A percentile compares a stretch with the other conserved stretches of the same genome.
Conservation (phyloP, 2,797 vertebrate genomes). For the Enteromius trimaculatus region DNA sequence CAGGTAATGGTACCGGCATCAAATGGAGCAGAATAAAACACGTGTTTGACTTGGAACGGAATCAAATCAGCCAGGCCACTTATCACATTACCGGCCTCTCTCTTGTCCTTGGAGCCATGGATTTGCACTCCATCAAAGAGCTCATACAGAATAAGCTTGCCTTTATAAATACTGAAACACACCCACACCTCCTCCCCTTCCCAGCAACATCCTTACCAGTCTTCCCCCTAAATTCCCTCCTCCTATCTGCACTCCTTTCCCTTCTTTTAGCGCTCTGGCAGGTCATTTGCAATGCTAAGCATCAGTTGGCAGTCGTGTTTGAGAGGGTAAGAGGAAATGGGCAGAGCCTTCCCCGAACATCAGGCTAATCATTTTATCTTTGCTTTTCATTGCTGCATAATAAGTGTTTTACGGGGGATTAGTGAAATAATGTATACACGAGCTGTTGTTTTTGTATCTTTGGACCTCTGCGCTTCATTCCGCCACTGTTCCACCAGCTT, state of each 20-base stretch:
- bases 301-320: constrained; percentile 69
- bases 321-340: constrained; percentile 44
- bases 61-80: constrained; percentile 69
- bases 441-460: constrained; percentile 57
- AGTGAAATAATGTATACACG: constrained; percentile 69
- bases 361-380: constrained; percentile 72
- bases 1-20: constrained; percentile 45
- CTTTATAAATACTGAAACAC: constrained; percentile 68
- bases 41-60: constrained; percentile 61
- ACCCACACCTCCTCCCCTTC: constrained; percentile 44
- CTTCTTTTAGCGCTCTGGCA: constrained; percentile 63
- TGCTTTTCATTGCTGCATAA: constrained; percentile 68
- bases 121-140: constrained; percentile 67
- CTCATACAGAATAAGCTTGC: constrained; percentile 61
- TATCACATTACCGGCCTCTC: constrained; percentile 64
- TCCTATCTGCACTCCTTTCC: constrained; percentile 26
- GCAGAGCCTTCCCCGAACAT: constrained; percentile 59
- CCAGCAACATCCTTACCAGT: constrained; percentile 41
- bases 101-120: constrained; percentile 68
- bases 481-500: constrained; percentile 63
- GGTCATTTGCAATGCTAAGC: constrained; percentile 72
- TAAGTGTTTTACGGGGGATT: constrained; percentile 73
- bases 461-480: constrained; percentile 36
- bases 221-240: constrained; percentile 52
- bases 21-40: constrained; percentile 68